Base-by-base conservation (phyloP, 2,113 vertebrate genomes). In the Strix aluco region DNA sequence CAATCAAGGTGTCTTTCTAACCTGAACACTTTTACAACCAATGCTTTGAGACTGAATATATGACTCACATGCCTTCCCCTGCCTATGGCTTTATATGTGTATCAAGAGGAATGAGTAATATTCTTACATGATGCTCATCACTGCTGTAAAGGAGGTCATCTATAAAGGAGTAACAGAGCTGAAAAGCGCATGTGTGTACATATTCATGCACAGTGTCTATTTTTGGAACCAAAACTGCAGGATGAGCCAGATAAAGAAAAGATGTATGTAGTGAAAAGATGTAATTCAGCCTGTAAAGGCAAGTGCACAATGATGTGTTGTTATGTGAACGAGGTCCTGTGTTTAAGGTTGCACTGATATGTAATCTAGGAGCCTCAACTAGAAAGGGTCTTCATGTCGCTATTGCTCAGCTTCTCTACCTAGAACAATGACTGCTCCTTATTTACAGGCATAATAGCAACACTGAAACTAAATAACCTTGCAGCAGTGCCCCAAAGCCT, bases 221-320 rank as follows among this genome's bases (percentile, higher is more conserved):
- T 95, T 96, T 16, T 86, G 92, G 94, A 93, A 86, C 26, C 42
- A 69, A 92, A 90, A 88, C n/a, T 77, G 81, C 79, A 92, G 70
- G 40, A 71, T 59, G 72, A 94, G 63, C 49, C 66, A 79, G 29
- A 84, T 30, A 62, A 63, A 86, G 71, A n/a, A 17, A 81, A 63
- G 54, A 82, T 27, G 30, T 51, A 47, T 21, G 29, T 26, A 63
- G 51, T 7, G 44, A 67, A 78, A 85, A 88, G 78, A 80, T 88
- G 54, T 5, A 54, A 8, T 36, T 62, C 42, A 44, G 55, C 12
- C 55, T 52, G 36, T 34, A 70, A 81, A 89, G 40, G 20, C 38
- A 90, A 86, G 23, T 3, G 29, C 38, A 74, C 27, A 49, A 25
- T 11, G 58, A 65, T 46, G 36, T n/a, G 61, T 3, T 65, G 27